phyloP scores from a whole-genome alignment of 2,797 vertebrate species.

The Danio choprae region DNA sequence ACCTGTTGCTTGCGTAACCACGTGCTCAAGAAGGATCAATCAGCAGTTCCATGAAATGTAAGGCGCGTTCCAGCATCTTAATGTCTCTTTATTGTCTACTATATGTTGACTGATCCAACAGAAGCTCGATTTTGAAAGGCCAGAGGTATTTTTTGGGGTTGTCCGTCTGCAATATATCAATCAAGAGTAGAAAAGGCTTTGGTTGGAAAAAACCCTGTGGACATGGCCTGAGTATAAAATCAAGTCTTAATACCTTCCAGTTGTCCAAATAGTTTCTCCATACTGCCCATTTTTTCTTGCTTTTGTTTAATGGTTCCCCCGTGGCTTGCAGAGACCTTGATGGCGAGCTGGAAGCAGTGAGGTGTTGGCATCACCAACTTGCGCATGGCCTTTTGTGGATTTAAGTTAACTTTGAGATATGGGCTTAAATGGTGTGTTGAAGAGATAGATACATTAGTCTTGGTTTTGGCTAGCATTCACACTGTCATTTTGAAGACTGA shows the following conservation, averaged over 20 bases:
- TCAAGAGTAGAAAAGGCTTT: conserved; percentile 62
- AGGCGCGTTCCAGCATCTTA: conserved; percentile 15
- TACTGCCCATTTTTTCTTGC: conserved; percentile 53
- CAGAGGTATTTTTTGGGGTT: conserved; percentile 41
- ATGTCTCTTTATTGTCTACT: background rate
- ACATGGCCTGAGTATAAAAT: conserved; percentile 67
- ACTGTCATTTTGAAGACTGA: too few relatives aligned
- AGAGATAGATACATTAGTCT: too few relatives aligned
- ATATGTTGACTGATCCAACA: conserved; percentile 19
- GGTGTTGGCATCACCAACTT: conserved; percentile 46
- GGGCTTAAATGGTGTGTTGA: background rate
- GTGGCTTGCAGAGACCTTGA: conserved; percentile 58
- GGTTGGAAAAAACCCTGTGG: conserved; percentile 66
- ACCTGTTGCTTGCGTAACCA: conserved; percentile 12
- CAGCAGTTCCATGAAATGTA: background rate
- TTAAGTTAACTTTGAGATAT: conserved; percentile 46
- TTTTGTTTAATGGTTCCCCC: conserved; percentile 64
- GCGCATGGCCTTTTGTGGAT: conserved; percentile 33
- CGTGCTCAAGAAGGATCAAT: background rate
- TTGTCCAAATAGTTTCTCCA: conserved; percentile 83
- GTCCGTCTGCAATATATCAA: conserved; percentile 64
- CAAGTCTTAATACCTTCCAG: conserved; percentile 80
- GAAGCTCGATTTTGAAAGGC: conserved; percentile 25
- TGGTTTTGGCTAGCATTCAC: too few relatives aligned
- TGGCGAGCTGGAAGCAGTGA: conserved; percentile 62